Base-by-base conservation (phyloP, 2,888 invertebrate genomes). In the Chironomus riparius region DNA sequence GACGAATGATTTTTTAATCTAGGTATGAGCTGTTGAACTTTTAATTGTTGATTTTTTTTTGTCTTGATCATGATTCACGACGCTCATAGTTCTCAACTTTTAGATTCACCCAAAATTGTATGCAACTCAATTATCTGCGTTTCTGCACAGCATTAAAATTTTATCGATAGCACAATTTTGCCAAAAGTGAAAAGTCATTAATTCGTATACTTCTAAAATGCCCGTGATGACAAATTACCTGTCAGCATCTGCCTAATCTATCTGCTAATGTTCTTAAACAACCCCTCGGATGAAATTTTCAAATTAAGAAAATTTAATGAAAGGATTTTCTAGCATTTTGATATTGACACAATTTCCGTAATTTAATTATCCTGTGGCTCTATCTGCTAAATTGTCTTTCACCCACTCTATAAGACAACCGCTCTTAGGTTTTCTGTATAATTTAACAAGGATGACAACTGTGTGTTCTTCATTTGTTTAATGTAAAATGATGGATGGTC, bases 311-410 rank as follows among this genome's bases (percentile, higher is more conserved):
- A 71, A 28, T 72, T 28, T 56, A 72, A 61, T 61, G 56, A 72
- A 72, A 72, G 72, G 72, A 72, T 72, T 72, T 56, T 72, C 56
- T 15, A 72, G 72, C 72, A 56, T 56, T 71, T 50, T 71, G 47
- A 56, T 71, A 72, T 72, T 72, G 72, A 72, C 72, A 72, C 72
- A 72, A 72, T 72, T 72, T 72, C 38, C 72, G 61, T 72, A 72
- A 72, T 72, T 72, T 72, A 72, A 72, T 72, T 72, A 72, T 72
- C 72, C 28, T 28, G 28, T 72, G 70, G 70, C 50, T 70, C 50
- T 50, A 7, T 72, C 15, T 12, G 24, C 15, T 38, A 72, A 61
- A 61, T 24, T 47, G 12, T 65, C 21, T 62, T 47, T 56, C 72
- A 72, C 24, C 61, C 72, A 24, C 72, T 13, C 15, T 47, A 10